Evolutionary conservation across 1,140 invertebrate genomes (phyloP).

Genomic region (Drosophila miranda): DNA sequence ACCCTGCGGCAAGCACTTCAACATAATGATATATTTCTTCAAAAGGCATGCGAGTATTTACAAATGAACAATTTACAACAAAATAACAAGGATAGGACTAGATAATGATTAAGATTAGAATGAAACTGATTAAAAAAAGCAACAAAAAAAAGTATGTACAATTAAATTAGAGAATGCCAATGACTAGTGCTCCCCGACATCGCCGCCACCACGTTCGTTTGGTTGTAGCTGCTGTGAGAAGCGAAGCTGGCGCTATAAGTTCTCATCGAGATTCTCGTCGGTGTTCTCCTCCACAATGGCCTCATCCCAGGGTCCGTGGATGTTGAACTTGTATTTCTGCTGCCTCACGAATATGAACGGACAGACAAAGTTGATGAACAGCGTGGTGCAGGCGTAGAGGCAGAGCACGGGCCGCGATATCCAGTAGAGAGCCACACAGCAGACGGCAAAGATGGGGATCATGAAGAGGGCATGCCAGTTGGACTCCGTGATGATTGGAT

Average conservation of each 20-base stretch:
- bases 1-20: too few species aligned
- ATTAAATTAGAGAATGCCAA: conserved; percentile 9
- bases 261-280: conserved; percentile 71
- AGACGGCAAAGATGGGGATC: conserved; percentile 64
- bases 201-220: conserved; percentile 28
- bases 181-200: conserved; percentile 54
- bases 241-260: conserved; percentile 74
- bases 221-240: conserved; percentile 59
- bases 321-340: conserved; percentile 95
- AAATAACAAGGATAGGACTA: not conserved
- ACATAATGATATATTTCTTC: too few species aligned
- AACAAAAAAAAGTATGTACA: not conserved
- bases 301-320: conserved; percentile 98
- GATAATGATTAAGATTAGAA: not conserved
- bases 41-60: not conserved
- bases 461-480: conserved; percentile 82
- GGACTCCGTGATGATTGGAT: conserved; percentile 89
- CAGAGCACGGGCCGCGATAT: conserved; percentile 85
- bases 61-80: conserved; percentile 1
- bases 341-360: conserved; percentile 91
- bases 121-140: conserved; percentile 8
- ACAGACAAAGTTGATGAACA: conserved; percentile 89
- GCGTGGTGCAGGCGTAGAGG: conserved; percentile 85
- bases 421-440: conserved; percentile 82
- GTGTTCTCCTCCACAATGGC: conserved; percentile 87